Percentiles rank a stretch among this genome's conserved stretches.
phyloP scores from a whole-genome alignment of 2,888 invertebrate genomes.

The Cheilosia urbana region DNA sequence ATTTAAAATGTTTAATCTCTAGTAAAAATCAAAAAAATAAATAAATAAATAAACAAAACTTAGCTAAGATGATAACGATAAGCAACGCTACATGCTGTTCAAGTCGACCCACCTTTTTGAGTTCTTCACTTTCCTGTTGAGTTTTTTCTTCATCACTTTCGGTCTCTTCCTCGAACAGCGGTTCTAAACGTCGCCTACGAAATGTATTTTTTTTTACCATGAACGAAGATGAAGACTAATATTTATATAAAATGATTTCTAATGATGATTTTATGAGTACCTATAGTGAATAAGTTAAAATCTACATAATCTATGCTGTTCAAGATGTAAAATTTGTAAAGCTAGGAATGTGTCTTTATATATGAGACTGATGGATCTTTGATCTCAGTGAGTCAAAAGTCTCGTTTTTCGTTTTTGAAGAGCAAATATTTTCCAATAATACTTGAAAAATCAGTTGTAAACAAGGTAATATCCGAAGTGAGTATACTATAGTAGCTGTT shows the following conservation, averaged over 20 bases:
- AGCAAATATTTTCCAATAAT: too few relatives aligned
- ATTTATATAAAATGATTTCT: conserved; percentile 26
- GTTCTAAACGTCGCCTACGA: conserved; percentile 90
- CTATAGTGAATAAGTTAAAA: not conserved
- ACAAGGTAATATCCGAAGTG: too few relatives aligned
- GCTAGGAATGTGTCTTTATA: too few relatives aligned
- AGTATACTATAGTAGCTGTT: too few relatives aligned
- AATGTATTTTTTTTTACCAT: conserved; percentile 79
- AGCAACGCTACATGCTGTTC: conserved; percentile 69
- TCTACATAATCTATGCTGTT: conserved; percentile 5
- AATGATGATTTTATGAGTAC: conserved; percentile 19
- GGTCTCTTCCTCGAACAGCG: conserved; percentile 93
- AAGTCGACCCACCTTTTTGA: conserved; percentile 84
- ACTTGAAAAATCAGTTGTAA: too few relatives aligned
- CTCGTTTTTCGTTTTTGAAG: too few relatives aligned
- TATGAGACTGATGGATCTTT: too few relatives aligned
- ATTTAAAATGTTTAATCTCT: conserved; percentile 1
- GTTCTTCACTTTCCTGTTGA: conserved; percentile 83
- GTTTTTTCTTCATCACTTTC: conserved; percentile 86
- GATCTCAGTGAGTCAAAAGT: too few relatives aligned
- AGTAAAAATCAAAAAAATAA: conserved; percentile 12
- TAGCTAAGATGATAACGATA: conserved; percentile 31
- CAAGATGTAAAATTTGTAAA: not conserved
- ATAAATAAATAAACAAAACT: conserved; percentile 11
- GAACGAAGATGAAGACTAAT: conserved; percentile 76